Evolutionary conservation across 1,140 invertebrate genomes (phyloP).

Genomic region (Fopius arisanus): DNA sequence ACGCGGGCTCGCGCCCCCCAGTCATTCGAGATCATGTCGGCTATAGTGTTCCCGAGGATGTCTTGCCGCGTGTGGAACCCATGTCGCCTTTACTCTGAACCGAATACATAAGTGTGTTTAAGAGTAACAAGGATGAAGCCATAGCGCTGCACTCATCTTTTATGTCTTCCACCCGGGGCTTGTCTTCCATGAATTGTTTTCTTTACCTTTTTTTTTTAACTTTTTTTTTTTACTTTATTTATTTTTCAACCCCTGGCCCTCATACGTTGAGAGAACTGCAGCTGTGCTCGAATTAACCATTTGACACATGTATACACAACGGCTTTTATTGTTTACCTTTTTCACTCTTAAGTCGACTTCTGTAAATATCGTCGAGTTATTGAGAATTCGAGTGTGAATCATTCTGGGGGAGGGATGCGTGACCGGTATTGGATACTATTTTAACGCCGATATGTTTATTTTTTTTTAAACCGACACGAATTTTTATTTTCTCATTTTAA

Average conservation of each 20-base stretch:
- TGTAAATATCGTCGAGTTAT: constrained; percentile 20
- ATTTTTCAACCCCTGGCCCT: background rate
- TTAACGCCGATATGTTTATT: too few species aligned
- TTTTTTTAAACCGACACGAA: too few species aligned
- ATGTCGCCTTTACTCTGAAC: constrained; percentile 28
- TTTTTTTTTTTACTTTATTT: constrained; percentile 4
- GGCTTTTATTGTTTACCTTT: constrained; percentile 15
- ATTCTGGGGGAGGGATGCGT: background rate
- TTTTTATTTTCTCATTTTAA: too few species aligned
- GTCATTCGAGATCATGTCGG: constrained; percentile 47
- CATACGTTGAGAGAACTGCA: constrained; percentile 2
- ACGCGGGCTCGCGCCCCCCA: constrained; percentile 14
- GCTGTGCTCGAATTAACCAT: constrained; percentile 31
- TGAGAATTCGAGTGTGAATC: background rate
- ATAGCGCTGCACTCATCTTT: background rate
- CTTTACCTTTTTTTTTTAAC: background rate
- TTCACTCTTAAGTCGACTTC: constrained; percentile 22
- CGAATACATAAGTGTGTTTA: constrained; percentile 22
- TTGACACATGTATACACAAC: constrained; percentile 19
- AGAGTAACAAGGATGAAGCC: background rate
- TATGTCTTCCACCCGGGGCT: background rate
- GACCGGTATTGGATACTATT: too few species aligned
- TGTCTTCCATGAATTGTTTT: background rate
- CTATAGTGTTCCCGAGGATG: constrained; percentile 45
- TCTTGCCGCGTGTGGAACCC: constrained; percentile 45